phyloP scores from a whole-genome alignment of 1,140 invertebrate species.

The Andrena cerasifolii region DNA sequence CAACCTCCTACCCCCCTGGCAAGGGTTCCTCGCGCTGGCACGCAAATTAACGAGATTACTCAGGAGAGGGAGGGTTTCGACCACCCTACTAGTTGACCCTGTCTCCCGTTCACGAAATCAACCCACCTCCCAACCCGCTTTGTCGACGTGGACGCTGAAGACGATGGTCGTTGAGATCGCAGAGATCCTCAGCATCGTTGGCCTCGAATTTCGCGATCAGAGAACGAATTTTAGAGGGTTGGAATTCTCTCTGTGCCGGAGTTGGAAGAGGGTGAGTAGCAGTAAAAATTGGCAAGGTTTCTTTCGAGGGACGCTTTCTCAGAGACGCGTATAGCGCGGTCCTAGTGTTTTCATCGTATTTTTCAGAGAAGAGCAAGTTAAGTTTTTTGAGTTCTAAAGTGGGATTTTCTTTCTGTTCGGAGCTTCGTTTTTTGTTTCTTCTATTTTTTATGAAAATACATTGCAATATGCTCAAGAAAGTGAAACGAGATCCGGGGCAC shows the following conservation, averaged over 20 bases:
- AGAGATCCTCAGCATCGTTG: background rate
- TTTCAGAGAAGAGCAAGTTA: background rate
- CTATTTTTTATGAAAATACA: background rate
- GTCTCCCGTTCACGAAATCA: constrained; percentile 15
- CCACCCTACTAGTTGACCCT: constrained; percentile 21
- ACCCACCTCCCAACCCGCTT: constrained; percentile 48
- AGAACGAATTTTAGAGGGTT: background rate
- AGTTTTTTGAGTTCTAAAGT: too few species aligned
- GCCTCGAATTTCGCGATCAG: background rate
- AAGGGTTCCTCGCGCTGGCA: constrained; percentile 39
- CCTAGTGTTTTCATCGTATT: background rate
- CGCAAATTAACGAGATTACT: constrained; percentile 72
- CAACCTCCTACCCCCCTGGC: background rate
- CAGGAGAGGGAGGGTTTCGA: constrained; percentile 41
- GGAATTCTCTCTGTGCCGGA: too few species aligned
- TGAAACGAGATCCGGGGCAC: constrained; percentile 8
- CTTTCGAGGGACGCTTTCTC: too few species aligned
- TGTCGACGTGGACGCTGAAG: constrained; percentile 40
- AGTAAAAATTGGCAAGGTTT: too few species aligned
- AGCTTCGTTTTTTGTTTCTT: background rate
- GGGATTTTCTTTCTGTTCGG: too few species aligned
- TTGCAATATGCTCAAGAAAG: constrained; percentile 21
- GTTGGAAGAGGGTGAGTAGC: too few species aligned
- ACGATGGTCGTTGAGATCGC: background rate
- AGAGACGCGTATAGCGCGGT: too few species aligned